Evolutionary conservation across 2,113 vertebrate species (phyloP).

Genomic region (Catharus bicknelli): DNA sequence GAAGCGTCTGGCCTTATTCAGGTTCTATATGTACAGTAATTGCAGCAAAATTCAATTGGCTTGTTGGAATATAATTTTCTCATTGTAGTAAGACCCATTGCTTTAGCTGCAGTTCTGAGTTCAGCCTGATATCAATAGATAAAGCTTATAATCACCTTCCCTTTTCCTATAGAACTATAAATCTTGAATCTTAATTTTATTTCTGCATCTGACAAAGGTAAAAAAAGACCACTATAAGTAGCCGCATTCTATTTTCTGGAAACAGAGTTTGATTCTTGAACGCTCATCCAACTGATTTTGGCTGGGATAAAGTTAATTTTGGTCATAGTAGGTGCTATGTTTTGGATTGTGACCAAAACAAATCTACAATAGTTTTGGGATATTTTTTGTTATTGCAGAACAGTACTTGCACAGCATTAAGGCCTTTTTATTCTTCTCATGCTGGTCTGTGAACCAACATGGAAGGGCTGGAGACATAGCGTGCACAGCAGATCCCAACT

Average conservation of each 20-base stretch:
- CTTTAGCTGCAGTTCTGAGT: neutral
- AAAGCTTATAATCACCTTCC: neutral
- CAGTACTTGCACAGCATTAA: neutral
- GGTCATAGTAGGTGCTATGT: neutral
- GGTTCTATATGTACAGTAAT: neutral
- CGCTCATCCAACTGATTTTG: neutral
- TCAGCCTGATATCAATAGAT: neutral
- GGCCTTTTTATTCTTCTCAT: neutral
- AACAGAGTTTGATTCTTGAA: neutral
- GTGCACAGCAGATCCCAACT: neutral
- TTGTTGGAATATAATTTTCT: neutral
- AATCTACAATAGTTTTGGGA: neutral
- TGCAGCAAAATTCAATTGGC: neutral
- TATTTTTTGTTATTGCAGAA: neutral
- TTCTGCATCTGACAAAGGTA: neutral
- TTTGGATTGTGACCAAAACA: neutral
- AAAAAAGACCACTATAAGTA: neutral
- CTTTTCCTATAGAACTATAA: neutral
- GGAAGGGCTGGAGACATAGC: accelerated
- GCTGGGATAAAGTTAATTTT: neutral
- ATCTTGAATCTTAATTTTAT: neutral
- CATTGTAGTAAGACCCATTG: neutral
- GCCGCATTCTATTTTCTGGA: neutral
- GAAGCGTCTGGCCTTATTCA: neutral
- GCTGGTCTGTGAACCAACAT: accelerated